Base-by-base conservation (phyloP, 2,797 vertebrate genomes). In the Alfaro cultratus region DNA sequence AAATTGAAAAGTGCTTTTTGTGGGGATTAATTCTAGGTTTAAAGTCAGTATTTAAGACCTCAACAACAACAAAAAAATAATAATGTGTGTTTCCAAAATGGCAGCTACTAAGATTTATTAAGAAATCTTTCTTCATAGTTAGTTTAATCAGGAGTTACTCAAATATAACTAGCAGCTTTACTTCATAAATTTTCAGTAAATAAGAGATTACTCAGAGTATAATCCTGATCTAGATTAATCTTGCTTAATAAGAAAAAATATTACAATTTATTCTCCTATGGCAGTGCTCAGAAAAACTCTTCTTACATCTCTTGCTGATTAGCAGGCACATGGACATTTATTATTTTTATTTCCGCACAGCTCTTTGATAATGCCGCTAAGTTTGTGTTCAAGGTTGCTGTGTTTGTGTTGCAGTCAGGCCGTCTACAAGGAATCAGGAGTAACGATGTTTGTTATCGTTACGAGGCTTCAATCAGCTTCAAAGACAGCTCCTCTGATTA, bases 371-470 rank as follows among this genome's bases (percentile, higher is more conserved):
- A 49, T 64, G 72, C 29, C 15, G 71, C 45, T 82, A 62, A 55
- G 23, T 73, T 46, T 5, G 60, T 62, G 9, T 77, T 31, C 2
- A 49, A 64, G n/a, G 74, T 64, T 0, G 0, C 47, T 23, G 73
- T 3, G 79, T 34, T 87, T 83, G 57, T 62, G 74, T 74, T 53
- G 2, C 55, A 16, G 64, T 83, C 53, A 39, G 31, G 62, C 78
- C 51, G 71, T 45, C 41, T 83, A 29, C 60, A 60, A 51, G 78
- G 31, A 86, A 77, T 84, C 62, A 7, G 3, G 41, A 78, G 39
- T 68, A 84, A 88, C 5, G 21, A 68, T 62, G 71, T 82, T 86
- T 83, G 83, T 36, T 55, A 36, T n/a, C 51, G 26, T 79, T 11
- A 31, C 60, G 70, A 26, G n/a, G 34, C 55, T 72, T 67, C 49